A percentile compares a stretch with the other conserved stretches of the same genome.
Evolutionary conservation across 2,797 vertebrate species (phyloP).

Genomic region (Acanthurus tractus): DNA sequence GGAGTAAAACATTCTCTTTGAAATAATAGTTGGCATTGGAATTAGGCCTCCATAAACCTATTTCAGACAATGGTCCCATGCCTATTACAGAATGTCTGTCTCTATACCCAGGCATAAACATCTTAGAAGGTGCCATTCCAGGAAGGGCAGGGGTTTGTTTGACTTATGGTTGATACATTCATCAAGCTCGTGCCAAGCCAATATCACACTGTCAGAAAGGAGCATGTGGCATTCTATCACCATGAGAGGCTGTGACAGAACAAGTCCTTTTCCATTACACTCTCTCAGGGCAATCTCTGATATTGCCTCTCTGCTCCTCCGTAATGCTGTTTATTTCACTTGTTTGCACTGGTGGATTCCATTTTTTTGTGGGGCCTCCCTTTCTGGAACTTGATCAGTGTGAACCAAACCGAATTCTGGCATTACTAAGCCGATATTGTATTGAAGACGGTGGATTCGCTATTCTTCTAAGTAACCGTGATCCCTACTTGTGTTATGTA

Average conservation of each 20-base stretch:
- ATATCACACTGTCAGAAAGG: slow-evolving; percentile 86
- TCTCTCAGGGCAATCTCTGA: slow-evolving; percentile 79
- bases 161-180: slow-evolving; percentile 86
- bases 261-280: slow-evolving; percentile 85
- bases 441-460: slow-evolving; percentile 27
- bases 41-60: slow-evolving; percentile 69
- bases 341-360: slow-evolving; percentile 62
- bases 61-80: slow-evolving; percentile 74
- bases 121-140: slow-evolving; percentile 66
- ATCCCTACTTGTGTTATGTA: neutral
- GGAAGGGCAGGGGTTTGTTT: slow-evolving; percentile 72
- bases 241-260: slow-evolving; percentile 83
- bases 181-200: slow-evolving; percentile 85
- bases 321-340: slow-evolving; percentile 76
- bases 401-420: slow-evolving; percentile 44
- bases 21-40: slow-evolving; percentile 65
- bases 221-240: slow-evolving; percentile 87
- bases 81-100: slow-evolving; percentile 68
- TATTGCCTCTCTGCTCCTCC: slow-evolving; percentile 72
- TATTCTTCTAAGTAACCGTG: slow-evolving; percentile 29
- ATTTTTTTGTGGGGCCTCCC: slow-evolving; percentile 26
- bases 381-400: slow-evolving; percentile 43
- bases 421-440: slow-evolving; percentile 39
- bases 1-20: slow-evolving; percentile 65
- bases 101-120: slow-evolving; percentile 68